Evolutionary conservation across 2,113 vertebrate species (phyloP).

Genomic region (Rhabdornis inornatus): DNA sequence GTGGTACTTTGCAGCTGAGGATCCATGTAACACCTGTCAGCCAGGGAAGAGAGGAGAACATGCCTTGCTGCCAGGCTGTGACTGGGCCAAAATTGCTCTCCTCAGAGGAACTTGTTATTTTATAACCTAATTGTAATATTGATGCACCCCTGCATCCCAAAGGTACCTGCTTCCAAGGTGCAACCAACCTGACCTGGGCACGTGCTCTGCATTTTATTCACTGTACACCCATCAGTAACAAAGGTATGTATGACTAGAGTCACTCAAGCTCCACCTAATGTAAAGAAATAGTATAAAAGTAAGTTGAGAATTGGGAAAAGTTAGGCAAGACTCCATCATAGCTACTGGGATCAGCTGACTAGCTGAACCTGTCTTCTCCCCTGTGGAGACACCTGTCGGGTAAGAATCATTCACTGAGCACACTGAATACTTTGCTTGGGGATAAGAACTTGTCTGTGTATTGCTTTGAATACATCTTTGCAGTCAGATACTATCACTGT

Average conservation of each 20-base stretch:
- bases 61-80: rapidly evolving
- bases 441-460: neutral
- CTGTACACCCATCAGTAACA: neutral
- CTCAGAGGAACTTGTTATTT: neutral
- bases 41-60: neutral
- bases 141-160: neutral
- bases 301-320: neutral
- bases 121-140: neutral
- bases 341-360: rapidly evolving
- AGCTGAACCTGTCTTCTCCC: neutral
- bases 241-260: neutral
- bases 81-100: neutral
- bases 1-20: neutral
- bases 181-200: neutral
- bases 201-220: neutral
- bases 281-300: neutral
- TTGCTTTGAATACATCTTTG: neutral
- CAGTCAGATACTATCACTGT: neutral
- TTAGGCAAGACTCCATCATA: neutral
- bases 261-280: neutral
- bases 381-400: neutral
- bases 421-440: neutral
- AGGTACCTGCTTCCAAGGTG: neutral
- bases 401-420: neutral
- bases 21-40: too few relatives aligned